phyloP scores from a whole-genome alignment of 2,888 invertebrate species.

The Oeneis ivallda region DNA sequence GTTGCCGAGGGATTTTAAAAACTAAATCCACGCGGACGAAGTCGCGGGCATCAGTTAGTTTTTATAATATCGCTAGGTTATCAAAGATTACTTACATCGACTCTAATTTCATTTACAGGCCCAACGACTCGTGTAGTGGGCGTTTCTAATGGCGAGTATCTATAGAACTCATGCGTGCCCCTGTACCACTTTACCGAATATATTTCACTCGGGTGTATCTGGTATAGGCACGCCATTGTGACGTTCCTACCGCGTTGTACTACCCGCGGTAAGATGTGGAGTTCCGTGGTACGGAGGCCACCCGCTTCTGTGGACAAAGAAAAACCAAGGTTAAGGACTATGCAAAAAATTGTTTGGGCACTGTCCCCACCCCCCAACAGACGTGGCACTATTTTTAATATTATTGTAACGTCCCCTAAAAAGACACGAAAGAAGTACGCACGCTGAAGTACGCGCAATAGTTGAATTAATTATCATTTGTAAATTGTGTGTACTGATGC shows the following conservation, averaged over 20 bases:
- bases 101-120: constrained; percentile 86
- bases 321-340: neutral
- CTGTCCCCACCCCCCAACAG: no score
- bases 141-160: constrained; percentile 88
- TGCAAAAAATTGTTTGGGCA: no score
- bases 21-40: no score
- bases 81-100: constrained; percentile 82
- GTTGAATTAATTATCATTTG: no score
- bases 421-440: no score
- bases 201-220: constrained; percentile 87
- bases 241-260: constrained; percentile 87
- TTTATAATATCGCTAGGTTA: no score
- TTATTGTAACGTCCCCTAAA: no score
- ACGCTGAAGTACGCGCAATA: no score
- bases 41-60: no score
- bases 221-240: constrained; percentile 88
- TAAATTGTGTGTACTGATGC: no score
- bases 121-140: constrained; percentile 86
- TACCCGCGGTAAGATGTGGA: constrained; percentile 86
- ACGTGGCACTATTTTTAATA: no score
- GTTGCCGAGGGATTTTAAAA: no score
- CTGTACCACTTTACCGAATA: constrained; percentile 94
- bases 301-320: constrained; percentile 79
- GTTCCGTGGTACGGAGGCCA: constrained; percentile 86
- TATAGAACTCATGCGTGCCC: constrained; percentile 91